Percentiles rank a stretch among this genome's conserved stretches.
phyloP scores from a whole-genome alignment of 1,140 invertebrate species.

The Manduca sexta region DNA sequence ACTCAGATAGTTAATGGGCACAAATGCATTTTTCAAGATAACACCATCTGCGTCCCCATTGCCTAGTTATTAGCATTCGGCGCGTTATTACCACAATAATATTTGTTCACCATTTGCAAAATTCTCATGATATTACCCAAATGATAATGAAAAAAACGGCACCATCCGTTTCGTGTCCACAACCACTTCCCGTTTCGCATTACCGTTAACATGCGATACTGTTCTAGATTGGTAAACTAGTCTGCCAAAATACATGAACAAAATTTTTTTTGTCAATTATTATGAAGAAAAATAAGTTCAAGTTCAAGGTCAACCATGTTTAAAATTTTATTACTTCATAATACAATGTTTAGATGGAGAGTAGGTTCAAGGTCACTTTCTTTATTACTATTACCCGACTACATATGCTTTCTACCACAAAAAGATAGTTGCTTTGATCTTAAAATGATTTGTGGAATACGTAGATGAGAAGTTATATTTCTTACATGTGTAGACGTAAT shows the following conservation, averaged over 20 bases:
- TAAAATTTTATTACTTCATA: neutral
- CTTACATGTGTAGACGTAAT: too few relatives aligned
- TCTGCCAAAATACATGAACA: conserved; percentile 2
- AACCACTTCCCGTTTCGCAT: conserved; percentile 30
- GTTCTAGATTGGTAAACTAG: conserved; percentile 21
- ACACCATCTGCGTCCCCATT: conserved; percentile 20
- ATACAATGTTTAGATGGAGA: too few relatives aligned
- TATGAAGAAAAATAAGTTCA: neutral
- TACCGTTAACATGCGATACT: conserved; percentile 30
- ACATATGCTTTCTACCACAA: too few relatives aligned
- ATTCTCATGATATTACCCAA: conserved; percentile 22
- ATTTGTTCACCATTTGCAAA: conserved; percentile 17
- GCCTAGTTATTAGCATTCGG: conserved; percentile 9
- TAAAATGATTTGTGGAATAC: too few relatives aligned
- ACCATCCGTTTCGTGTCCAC: conserved; percentile 34
- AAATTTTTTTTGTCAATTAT: too few relatives aligned
- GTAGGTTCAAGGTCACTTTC: too few relatives aligned
- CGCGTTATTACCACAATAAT: neutral
- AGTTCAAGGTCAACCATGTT: neutral
- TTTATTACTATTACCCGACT: too few relatives aligned
- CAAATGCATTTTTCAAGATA: neutral
- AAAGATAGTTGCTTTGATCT: too few relatives aligned
- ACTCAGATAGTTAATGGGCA: too few relatives aligned
- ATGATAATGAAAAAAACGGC: conserved; percentile 28
- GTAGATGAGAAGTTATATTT: too few relatives aligned